These are phyloP conservation scores for Tauraco erythrolophus DNA, from an alignment of 2,113 vertebrate genomes.

Conservation along the genomic window DNA sequence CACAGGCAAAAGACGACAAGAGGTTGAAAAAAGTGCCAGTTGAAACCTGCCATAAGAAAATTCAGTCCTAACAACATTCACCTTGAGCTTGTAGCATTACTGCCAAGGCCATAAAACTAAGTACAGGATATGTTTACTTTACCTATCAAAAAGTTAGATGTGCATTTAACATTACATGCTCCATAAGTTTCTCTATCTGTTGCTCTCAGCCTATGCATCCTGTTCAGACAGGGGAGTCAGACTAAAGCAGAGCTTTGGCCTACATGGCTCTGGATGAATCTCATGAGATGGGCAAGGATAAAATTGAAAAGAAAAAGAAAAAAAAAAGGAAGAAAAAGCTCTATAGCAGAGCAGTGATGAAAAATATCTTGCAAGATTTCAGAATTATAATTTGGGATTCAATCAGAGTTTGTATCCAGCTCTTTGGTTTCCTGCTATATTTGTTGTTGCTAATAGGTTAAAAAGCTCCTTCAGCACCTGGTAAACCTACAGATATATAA, in stretches of 20 bases:
- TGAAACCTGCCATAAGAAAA: not conserved
- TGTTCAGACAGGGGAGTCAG: not conserved
- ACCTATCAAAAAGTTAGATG: not conserved
- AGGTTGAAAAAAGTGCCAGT: not conserved
- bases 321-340: not conserved
- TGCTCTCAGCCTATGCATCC: not conserved
- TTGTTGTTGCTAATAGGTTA: not conserved
- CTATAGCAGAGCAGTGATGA: not conserved
- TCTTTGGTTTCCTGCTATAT: not conserved
- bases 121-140: not conserved
- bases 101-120: not conserved
- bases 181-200: not conserved
- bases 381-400: not conserved
- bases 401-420: not conserved
- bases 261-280: not conserved
- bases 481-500: not conserved
- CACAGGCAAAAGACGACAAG: not conserved
- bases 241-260: not conserved
- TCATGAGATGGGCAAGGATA: not conserved
- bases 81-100: not conserved
- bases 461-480: not conserved
- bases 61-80: not conserved
- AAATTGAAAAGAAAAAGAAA: not conserved
- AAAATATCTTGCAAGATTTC: too few species aligned
- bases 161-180: not conserved